phyloP scores from a whole-genome alignment of 2,113 vertebrate species.

The Meleagris gallopavo region DNA sequence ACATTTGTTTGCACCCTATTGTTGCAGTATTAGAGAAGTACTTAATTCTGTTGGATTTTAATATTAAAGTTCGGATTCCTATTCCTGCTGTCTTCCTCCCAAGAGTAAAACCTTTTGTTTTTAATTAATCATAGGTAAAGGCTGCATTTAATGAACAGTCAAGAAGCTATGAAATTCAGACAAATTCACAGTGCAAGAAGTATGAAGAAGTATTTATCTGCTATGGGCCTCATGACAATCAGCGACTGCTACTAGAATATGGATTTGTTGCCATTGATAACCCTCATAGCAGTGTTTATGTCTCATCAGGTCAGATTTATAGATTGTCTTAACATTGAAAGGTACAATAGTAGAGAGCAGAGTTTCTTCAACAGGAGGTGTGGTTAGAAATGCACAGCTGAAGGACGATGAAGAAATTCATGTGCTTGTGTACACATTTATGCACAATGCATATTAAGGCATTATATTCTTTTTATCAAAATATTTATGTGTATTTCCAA shows the following conservation, averaged over 20 bases:
- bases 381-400: not conserved
- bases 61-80: not conserved
- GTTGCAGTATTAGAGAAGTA: not conserved
- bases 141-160: constrained; percentile 85
- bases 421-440: fast-evolving
- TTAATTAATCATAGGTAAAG: constrained; percentile 79
- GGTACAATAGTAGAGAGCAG: not conserved
- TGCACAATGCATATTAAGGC: not conserved
- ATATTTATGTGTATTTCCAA: not conserved
- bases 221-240: constrained; percentile 93
- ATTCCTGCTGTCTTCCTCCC: not conserved
- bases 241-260: constrained; percentile 91
- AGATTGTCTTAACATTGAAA: not conserved
- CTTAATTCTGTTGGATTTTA: not conserved
- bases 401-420: not conserved
- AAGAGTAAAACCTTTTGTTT: not conserved
- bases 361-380: not conserved
- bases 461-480: not conserved
- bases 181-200: constrained; percentile 67
- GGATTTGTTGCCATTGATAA: constrained; percentile 87
- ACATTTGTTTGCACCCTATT: not conserved
- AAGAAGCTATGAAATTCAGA: constrained; percentile 87
- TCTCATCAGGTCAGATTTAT: constrained; percentile 82
- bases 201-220: constrained; percentile 89
- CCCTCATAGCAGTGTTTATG: constrained; percentile 88